Conservation (phyloP, 2,888 invertebrate genomes). For the Cheilosia pagana region DNA sequence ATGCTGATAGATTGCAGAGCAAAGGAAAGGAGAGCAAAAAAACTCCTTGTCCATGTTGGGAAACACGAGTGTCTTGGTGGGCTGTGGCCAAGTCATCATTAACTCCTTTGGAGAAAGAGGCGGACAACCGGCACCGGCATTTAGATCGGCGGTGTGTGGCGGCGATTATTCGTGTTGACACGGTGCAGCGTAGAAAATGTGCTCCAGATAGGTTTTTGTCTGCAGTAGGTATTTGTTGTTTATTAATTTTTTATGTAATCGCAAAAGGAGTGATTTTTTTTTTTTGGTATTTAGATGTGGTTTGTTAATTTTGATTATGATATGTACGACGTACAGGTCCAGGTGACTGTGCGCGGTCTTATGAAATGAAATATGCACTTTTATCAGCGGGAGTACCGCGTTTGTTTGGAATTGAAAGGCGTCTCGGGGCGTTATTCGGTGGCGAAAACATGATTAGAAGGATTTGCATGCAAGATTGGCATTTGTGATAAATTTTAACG, state of each 20-base stretch:
- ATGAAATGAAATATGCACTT: slow-evolving; percentile 24
- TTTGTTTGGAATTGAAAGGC: slow-evolving; percentile 3
- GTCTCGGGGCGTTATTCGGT: slow-evolving; percentile 5
- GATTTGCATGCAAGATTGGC: background rate
- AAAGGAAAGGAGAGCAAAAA: slow-evolving; percentile 10
- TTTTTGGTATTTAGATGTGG: slow-evolving; percentile 22
- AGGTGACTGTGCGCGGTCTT: background rate
- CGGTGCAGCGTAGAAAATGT: slow-evolving; percentile 45
- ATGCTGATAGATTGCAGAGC: slow-evolving; percentile 39
- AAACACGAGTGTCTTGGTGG: slow-evolving; percentile 55
- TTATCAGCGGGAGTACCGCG: slow-evolving; percentile 24
- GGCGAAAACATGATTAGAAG: background rate
- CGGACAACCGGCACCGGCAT: slow-evolving; percentile 3
- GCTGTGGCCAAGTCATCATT: slow-evolving; percentile 61
- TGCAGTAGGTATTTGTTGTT: slow-evolving; percentile 18
- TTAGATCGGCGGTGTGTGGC: slow-evolving; percentile 41
- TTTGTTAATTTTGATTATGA: slow-evolving; percentile 52
- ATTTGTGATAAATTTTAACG: background rate
- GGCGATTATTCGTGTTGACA: slow-evolving; percentile 64
- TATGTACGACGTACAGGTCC: background rate
- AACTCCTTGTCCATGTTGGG: slow-evolving; percentile 48
- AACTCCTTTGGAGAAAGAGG: slow-evolving; percentile 40
- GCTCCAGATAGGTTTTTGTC: slow-evolving; percentile 56
- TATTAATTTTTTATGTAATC: slow-evolving; percentile 48
- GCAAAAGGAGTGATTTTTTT: slow-evolving; percentile 31